Evolutionary conservation across 2,797 vertebrate genomes (phyloP).

Genomic region (Phoxinus dragarum): DNA sequence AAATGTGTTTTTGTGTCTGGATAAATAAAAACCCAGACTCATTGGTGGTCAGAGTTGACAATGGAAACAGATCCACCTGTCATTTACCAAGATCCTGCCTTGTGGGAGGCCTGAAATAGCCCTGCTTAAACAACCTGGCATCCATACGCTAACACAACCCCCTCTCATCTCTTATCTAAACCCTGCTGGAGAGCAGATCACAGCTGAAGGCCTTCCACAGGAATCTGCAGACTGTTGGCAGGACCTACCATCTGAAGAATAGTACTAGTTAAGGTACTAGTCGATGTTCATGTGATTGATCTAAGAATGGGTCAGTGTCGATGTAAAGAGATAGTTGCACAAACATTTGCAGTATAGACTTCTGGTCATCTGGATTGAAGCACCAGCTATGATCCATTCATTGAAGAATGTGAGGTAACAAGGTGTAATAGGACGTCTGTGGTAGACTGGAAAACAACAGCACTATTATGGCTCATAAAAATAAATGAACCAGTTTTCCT

Average conservation of each 20-base stretch:
- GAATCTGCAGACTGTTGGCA: conserved; percentile 17
- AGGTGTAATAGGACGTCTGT: not conserved
- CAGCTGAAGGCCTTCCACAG: conserved; percentile 13
- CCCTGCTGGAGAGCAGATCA: conserved; percentile 5
- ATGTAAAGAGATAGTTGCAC: not conserved
- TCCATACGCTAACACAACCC: conserved; percentile 31
- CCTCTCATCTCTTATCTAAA: conserved; percentile 52
- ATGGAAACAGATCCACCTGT: conserved; percentile 56
- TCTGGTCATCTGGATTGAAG: conserved; percentile 10
- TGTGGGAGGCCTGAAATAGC: conserved; percentile 57
- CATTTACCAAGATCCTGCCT: conserved; percentile 42
- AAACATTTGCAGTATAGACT: not conserved
- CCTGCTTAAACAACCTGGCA: conserved; percentile 35
- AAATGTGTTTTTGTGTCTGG: conserved; percentile 12
- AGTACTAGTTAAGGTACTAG: not conserved
- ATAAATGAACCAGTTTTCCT: not conserved
- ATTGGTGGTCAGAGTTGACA: conserved; percentile 43
- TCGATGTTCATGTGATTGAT: not conserved
- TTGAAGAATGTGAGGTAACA: conserved; percentile 36
- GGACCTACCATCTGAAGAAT: not conserved
- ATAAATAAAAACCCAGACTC: conserved; percentile 35
- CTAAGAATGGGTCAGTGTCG: not conserved
- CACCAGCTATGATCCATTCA: conserved; percentile 22
- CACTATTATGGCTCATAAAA: conserved; percentile 21
- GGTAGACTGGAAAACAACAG: conserved; percentile 6